Percentiles rank a stretch among this genome's conserved stretches.
phyloP scores from a whole-genome alignment of 2,113 vertebrate genomes.

The Nothobranchius kuhntae region DNA sequence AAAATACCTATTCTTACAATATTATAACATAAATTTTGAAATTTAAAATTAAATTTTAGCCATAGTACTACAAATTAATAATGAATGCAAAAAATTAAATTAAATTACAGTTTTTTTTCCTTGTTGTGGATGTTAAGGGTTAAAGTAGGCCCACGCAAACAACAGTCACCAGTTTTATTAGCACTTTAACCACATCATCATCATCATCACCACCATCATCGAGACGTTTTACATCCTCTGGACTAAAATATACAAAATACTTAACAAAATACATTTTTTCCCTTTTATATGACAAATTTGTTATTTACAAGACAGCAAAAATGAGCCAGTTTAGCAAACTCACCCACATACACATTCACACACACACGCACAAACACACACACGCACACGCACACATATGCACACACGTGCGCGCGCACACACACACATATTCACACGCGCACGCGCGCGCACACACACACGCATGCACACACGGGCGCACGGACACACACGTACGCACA shows the following conservation, averaged over 20 bases:
- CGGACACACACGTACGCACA: constrained; percentile 20
- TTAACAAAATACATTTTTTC: neutral
- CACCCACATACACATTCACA: constrained; percentile 20
- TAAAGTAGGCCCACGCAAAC: constrained; percentile 1
- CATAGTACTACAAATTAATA: no score
- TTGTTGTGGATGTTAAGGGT: neutral
- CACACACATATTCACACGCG: constrained; percentile 19
- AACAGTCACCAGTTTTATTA: constrained; percentile 35
- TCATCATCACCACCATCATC: constrained; percentile 20
- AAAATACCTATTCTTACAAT: no score
- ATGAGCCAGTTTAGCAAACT: constrained; percentile 20
- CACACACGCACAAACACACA: constrained; percentile 8
- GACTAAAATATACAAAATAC: constrained; percentile 9
- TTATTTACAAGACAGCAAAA: constrained; percentile 17
- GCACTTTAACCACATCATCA: constrained; percentile 25
- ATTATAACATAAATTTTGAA: no score
- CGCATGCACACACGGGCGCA: constrained; percentile 13
- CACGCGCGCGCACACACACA: constrained; percentile 14
- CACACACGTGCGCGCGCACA: constrained; percentile 2
- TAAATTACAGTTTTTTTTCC: no score
- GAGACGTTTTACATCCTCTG: constrained; percentile 9
- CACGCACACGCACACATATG: no score
- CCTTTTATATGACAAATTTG: neutral
- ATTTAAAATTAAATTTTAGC: no score
- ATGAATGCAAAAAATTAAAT: no score